Base-by-base conservation (phyloP, 2,888 invertebrate species). In the Dryadula phaetusa region DNA sequence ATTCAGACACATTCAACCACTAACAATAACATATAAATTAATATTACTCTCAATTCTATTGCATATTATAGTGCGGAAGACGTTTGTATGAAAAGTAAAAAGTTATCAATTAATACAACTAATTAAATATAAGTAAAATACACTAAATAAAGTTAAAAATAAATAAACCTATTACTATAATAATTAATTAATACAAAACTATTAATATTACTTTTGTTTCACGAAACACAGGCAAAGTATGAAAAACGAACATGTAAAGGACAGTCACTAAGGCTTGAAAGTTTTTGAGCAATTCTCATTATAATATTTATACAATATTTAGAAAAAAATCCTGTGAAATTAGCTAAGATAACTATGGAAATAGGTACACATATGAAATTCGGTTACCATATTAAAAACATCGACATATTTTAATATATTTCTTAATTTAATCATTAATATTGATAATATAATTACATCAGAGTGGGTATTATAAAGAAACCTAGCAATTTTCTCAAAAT, bases 251-350 rank as follows among this genome's bases (percentile, higher is more conserved):
- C 49, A 10, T 52, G 16, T 28, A 28, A 5, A 28, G 49, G 16
- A 28, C 10, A 10, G 7, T 52, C 28, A 52, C 56, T 40, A 40
- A 56, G 56, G 40, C 60, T 44, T 28, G 10, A 52, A 14, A 12
- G n/a, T 42, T 44, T 64, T 64, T 64, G 64, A 64, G 64, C 64
- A 64, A 64, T 34, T 64, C 42, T 53, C 22, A 28, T 56, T 56
- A 37, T 14, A 46, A 16, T 46, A 37, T 22, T 54, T 20, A 44
- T 49, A 49, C 28, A 28, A 1, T 52, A 52, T 16, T 20, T 8
- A 64, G 64, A 64, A 64, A 64, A 64, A 64, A 64, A 64, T 64
- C 56, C 64, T 64, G 64, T 64, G 56, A 64, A 64, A 56, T 46
- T n/a, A 10, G 14, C 22, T 34, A 28, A 63, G 4, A 37, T 12